Base-by-base conservation (phyloP, 2,888 invertebrate species). In the Pristionchus entomophagus region DNA sequence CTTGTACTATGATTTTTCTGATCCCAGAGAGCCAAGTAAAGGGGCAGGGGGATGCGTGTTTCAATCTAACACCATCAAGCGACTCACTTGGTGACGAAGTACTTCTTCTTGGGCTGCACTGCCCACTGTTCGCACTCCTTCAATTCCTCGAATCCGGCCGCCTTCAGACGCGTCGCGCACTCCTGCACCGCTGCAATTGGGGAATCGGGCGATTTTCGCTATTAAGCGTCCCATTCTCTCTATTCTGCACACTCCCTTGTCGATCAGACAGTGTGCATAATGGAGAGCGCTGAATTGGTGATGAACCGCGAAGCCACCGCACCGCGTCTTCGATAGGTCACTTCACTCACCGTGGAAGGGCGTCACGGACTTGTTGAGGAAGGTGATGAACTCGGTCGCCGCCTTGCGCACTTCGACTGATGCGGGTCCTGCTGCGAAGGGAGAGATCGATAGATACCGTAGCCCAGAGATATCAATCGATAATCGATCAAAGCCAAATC, bases 111-210 rank as follows among this genome's bases (percentile, higher is more conserved):
- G 3, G 94, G 94, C 87, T 94, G 91, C 6, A 95, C 89, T 35
- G 92, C 89, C 95, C 95, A 95, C 45, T 91, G 88, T 1, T 94
- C 94, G 49, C 92, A 87, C 87, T 94, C 94, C 45, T 90, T 89
- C 80, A 95, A 88, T 88, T 95, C 94, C 51, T 89, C 89, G 90
- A 95, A 95, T 0, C 95, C 95, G 73, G 94, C 94, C 0, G 93
- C 91, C 53, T 93, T 69, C 62, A 95, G 92, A 32, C 93, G 90
- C 19, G 91, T 90, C 86, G 93, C 92, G 32, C 94, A 92, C 87
- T 94, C 94, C 87, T 94, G 92, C 10, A 94, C 94, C 88, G 94
- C 95, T 95, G 83, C 38, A n/a, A 65, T 12, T 32, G 32, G 19
- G 56, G n/a, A n/a, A n/a, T n/a, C n/a, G n/a, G n/a, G n/a, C n/a